phyloP scores from a whole-genome alignment of 2,888 invertebrate species.

The Heteromurus nitidus region DNA sequence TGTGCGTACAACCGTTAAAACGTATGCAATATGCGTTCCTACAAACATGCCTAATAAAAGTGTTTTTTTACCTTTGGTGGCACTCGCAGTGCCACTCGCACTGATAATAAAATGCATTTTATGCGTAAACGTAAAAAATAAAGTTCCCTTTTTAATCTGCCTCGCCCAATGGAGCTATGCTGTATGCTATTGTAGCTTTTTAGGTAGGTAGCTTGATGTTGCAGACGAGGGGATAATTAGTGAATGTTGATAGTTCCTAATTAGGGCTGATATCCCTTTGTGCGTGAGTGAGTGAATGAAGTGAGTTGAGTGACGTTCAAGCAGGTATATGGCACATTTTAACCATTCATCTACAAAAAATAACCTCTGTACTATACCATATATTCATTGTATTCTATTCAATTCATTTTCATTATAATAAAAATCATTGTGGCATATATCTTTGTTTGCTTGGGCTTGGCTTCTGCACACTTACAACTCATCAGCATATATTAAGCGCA shows the following conservation, averaged over 20 bases:
- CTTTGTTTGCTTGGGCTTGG: conserved; percentile 47
- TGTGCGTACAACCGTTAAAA: background rate
- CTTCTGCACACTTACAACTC: no score
- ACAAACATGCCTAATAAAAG: background rate
- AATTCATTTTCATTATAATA: conserved; percentile 14
- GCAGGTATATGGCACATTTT: background rate
- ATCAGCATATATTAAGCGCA: no score
- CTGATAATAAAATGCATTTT: conserved; percentile 19
- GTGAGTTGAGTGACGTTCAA: background rate
- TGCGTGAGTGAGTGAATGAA: conserved; percentile 8
- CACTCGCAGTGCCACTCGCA: background rate
- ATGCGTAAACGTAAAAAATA: conserved; percentile 27
- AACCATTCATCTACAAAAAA: background rate
- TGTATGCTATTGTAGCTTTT: no score
- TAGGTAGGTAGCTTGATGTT: no score
- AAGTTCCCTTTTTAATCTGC: conserved; percentile 30
- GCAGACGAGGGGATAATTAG: conserved; percentile 59
- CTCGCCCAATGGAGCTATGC: background rate
- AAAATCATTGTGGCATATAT: background rate
- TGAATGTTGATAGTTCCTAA: conserved; percentile 49
- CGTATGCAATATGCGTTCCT: no score
- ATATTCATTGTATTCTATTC: background rate
- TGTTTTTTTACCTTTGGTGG: background rate
- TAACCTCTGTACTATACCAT: conserved; percentile 5
- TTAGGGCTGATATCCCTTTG: conserved; percentile 36